A percentile compares a stretch with the other conserved stretches of the same genome.
Evolutionary conservation across 2,797 vertebrate species (phyloP).

Genomic region (Eremophila alpestris): DNA sequence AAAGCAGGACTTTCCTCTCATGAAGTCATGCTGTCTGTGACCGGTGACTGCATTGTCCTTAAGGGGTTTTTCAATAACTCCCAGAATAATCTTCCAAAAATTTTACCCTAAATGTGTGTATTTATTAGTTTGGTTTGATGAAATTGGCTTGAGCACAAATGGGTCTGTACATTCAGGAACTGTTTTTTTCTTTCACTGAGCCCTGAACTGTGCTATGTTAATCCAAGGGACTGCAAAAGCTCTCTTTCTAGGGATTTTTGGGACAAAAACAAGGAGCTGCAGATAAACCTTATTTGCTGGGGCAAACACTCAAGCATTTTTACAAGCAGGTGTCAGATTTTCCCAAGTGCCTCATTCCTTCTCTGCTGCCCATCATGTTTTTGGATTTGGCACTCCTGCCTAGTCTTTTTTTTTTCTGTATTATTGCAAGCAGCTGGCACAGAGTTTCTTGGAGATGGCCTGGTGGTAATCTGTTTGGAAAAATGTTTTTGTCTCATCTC

Average conservation of each 20-base stretch:
- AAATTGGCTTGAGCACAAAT: not conserved
- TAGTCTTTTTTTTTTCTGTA: not conserved
- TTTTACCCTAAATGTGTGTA: not conserved
- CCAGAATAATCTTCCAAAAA: not conserved
- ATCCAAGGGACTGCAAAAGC: not conserved
- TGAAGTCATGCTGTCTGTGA: not conserved
- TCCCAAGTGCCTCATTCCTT: not conserved
- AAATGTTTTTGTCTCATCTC: not conserved
- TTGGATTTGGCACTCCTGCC: not conserved
- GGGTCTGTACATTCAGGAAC: not conserved
- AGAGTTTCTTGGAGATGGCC: not conserved
- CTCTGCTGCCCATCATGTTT: rapidly evolving
- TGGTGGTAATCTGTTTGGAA: not conserved
- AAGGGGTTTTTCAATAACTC: not conserved
- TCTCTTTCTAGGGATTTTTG: not conserved
- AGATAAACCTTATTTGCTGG: not conserved
- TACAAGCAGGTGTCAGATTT: not conserved
- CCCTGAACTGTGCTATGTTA: not conserved
- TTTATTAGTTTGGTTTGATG: not conserved
- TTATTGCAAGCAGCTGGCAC: not conserved
- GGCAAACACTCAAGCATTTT: not conserved
- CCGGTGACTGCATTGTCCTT: not conserved
- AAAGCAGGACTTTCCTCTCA: not conserved
- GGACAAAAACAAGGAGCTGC: not conserved
- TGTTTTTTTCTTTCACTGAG: not conserved